phyloP scores from a whole-genome alignment of 2,113 vertebrate species.

The Protobothrops flavoviridis region DNA sequence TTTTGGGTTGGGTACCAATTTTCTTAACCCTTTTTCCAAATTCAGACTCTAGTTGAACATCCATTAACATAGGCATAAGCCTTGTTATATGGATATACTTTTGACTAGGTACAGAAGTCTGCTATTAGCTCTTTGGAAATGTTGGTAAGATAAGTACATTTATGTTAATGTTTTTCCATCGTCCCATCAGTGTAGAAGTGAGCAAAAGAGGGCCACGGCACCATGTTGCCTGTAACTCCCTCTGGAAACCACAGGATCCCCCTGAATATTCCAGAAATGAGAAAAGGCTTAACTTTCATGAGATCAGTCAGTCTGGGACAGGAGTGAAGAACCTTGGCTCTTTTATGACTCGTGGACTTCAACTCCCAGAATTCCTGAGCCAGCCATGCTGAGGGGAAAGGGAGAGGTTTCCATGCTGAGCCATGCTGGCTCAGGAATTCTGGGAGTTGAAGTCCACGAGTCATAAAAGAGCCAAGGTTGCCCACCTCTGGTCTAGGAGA shows the following conservation, averaged over 20 bases:
- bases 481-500: background rate
- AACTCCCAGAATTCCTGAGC: no score
- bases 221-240: background rate
- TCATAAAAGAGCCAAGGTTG: no score
- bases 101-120: background rate
- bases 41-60: background rate
- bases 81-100: background rate
- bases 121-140: constrained; percentile 50
- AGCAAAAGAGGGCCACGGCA: background rate
- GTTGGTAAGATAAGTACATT: background rate
- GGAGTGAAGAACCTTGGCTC: no score
- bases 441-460: no score
- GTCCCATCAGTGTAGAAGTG: background rate
- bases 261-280: background rate
- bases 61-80: background rate
- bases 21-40: background rate
- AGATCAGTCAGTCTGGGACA: background rate
- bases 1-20: constrained; percentile 33
- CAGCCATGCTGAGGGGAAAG: no score
- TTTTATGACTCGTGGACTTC: no score
- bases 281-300: background rate
- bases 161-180: background rate
- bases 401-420: no score
- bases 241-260: background rate
- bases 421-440: no score